A percentile compares a stretch with the other conserved stretches of the same genome.
These are phyloP conservation scores for Noctilio leporinus DNA, from an alignment of 2,113 vertebrate genomes.

Conservation along the genomic window DNA sequence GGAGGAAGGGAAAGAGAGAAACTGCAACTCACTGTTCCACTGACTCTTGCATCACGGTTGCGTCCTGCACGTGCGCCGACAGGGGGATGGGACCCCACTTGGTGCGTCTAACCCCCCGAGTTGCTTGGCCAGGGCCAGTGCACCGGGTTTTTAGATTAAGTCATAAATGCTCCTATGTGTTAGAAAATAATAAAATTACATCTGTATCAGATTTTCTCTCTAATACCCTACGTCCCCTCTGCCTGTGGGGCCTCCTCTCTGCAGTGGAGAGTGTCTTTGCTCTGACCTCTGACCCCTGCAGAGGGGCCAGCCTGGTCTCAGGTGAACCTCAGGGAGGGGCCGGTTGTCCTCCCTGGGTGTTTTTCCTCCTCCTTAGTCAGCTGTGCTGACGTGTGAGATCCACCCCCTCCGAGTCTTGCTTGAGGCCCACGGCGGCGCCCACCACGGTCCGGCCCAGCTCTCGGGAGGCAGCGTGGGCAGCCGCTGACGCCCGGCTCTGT, in stretches of 20 bases:
- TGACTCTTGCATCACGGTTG: no score
- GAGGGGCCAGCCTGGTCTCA: background rate
- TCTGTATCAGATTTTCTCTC: background rate
- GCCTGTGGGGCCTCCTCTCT: background rate
- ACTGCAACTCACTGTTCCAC: no score
- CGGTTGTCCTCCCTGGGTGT: background rate
- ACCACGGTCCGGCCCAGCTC: background rate
- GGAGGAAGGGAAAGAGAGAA: no score
- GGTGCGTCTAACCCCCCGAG: no score
- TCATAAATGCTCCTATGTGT: background rate
- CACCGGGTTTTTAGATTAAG: background rate
- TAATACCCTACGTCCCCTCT: background rate
- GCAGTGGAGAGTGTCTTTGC: background rate
- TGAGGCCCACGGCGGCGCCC: background rate
- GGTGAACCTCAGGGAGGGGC: background rate
- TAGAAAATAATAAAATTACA: background rate
- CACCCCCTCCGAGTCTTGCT: background rate
- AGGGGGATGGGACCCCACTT: no score
- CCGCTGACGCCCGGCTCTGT: fast-evolving
- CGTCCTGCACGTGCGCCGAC: no score
- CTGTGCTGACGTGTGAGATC: background rate
- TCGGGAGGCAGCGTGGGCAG: background rate
- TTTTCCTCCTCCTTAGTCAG: background rate
- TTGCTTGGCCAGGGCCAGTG: background rate
- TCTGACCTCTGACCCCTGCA: background rate